Conservation (phyloP, 2,797 vertebrate species). For the Sylvilagus floridanus region DNA sequence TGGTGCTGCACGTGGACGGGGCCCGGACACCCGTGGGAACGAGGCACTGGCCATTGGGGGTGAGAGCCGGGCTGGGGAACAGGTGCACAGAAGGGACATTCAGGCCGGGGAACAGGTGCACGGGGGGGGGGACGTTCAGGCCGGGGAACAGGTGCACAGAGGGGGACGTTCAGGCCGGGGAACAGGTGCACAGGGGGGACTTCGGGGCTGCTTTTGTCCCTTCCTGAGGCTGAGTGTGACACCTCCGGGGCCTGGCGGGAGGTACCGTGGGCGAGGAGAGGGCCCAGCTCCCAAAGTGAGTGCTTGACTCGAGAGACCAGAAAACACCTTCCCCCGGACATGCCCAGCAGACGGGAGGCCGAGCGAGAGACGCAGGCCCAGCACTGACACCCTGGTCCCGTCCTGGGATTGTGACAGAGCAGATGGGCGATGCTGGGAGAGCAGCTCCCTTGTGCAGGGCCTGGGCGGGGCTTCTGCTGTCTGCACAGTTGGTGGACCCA, state of each 20-base stretch:
- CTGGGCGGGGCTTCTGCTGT: neutral
- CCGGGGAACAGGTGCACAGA: too few relatives aligned
- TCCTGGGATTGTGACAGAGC: neutral
- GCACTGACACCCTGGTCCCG: accelerated
- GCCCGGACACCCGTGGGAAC: too few relatives aligned
- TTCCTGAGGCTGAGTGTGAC: neutral
- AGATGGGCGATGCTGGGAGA: neutral
- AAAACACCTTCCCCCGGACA: neutral
- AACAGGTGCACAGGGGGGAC: neutral
- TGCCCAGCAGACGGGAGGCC: too few relatives aligned
- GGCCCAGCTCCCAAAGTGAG: neutral
- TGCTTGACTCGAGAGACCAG: neutral
- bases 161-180: neutral
- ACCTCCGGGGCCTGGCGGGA: accelerated
- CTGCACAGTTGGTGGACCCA: too few relatives aligned
- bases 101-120: too few relatives aligned
- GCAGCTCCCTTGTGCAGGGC: neutral
- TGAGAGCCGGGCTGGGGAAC: neutral
- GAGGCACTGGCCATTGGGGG: too few relatives aligned
- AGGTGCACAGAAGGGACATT: too few relatives aligned
- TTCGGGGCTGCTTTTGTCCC: neutral
- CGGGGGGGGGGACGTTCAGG: too few relatives aligned
- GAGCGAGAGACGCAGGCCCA: accelerated
- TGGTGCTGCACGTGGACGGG: accelerated
- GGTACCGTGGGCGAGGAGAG: neutral